Evolutionary conservation across 2,888 invertebrate genomes (phyloP), one percentile per base, ranked within the genome.

Genomic region (Acleris literana): DNA sequence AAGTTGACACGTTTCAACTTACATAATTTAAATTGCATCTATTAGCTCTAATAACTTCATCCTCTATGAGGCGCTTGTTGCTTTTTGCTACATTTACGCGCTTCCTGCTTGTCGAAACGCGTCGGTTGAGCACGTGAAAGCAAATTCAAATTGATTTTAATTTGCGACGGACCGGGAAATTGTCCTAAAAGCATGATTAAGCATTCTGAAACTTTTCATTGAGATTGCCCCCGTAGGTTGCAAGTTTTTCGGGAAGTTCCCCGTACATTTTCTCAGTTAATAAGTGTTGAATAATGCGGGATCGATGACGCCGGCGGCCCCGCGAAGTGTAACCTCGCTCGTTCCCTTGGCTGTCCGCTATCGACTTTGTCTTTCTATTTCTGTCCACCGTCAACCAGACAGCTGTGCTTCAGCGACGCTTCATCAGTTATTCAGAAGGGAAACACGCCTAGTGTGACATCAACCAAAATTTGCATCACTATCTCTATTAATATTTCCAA

Each of bases 291-390:
- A 66, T 66, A 66, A 66, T 66, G 66, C 48, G 62, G 39, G n/a
- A 39, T 62, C 61, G 57, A 62, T 60, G 56, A 39, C 43, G 57
- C 56, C 54, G 25, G 48, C 33, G 46, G 61, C 56, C 57, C 49
- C 33, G 49, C 39, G 49, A 20, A 63, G 63, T 29, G 53, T 53
- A 46, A 53, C 63, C 63, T 63, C 63, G 63, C 49, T 39, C 39
- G 68, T 72, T 71, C 71, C 74, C 70, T 73, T 75, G 76, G 57
- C 57, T 57, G 44, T 70, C 63, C 70, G 62, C 72, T 84, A 84
- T 84, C 81, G 82, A 83, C 75, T 71, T 79, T 82, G 83, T 83
- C 75, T 70, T 79, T 84, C 83, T 84, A 85, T 84, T 84, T 85
- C 80, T 76, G 81, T 78, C 75, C 68, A 48, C 64, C 56, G 44